phyloP scores from a whole-genome alignment of 2,113 vertebrate genomes.

The Rhabdomys dilectus region DNA sequence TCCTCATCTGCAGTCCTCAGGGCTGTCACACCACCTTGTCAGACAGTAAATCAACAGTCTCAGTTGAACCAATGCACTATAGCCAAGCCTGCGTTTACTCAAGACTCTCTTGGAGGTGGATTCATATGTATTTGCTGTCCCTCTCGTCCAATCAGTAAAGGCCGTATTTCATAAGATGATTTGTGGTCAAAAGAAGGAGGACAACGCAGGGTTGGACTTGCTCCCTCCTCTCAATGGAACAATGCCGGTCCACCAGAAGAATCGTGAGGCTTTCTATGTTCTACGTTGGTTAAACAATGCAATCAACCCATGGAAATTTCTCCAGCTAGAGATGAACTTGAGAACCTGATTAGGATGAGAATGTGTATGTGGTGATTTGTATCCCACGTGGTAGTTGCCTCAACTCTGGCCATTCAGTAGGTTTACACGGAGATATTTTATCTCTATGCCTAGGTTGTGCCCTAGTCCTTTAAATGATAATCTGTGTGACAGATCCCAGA shows the following conservation, averaged over 20 bases:
- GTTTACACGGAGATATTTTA: neutral
- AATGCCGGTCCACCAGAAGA: neutral
- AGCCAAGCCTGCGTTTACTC: conserved; percentile 17
- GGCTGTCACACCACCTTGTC: neutral
- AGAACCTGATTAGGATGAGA: neutral
- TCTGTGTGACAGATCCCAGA: neutral
- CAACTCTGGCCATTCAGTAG: neutral
- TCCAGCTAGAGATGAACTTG: neutral
- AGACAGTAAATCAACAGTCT: neutral
- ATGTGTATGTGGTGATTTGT: neutral
- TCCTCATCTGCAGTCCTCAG: neutral
- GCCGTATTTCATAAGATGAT: neutral
- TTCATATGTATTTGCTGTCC: neutral
- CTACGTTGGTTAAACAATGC: neutral
- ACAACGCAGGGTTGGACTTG: neutral
- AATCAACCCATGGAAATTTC: neutral
- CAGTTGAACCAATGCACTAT: neutral
- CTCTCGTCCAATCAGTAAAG: neutral
- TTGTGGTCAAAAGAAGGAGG: conserved; percentile 25
- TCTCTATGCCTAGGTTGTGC: no score
- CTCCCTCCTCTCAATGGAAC: neutral
- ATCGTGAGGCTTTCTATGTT: neutral
- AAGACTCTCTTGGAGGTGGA: neutral
- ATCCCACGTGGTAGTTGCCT: neutral
- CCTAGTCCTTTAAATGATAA: neutral